Conservation (phyloP, 1,140 invertebrate genomes). For the Sarcophaga bullata region DNA sequence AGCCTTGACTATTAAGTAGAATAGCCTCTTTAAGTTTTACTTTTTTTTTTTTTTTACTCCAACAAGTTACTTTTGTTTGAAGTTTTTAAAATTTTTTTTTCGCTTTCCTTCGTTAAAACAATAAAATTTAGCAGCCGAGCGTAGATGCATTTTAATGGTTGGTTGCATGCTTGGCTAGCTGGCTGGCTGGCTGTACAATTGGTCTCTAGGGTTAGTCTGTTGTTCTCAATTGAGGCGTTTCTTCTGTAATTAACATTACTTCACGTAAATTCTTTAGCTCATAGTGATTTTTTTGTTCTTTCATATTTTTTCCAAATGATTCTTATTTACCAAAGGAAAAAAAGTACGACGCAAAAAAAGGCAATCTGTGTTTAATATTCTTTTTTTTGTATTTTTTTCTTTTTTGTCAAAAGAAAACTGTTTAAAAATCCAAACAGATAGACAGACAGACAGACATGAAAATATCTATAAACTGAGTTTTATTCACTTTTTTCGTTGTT, state of each 20-base stretch:
- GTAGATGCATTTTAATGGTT: neutral
- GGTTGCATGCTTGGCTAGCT: neutral
- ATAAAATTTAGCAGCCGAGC: neutral
- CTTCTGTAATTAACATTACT: conserved; percentile 32
- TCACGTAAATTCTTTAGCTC: conserved; percentile 6
- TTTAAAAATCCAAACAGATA: neutral
- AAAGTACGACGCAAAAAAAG: too few species aligned
- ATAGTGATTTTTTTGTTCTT: neutral
- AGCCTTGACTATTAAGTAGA: neutral
- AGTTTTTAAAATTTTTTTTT: too few species aligned
- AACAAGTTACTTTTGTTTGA: too few species aligned
- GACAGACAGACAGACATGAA: too few species aligned
- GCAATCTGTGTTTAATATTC: neutral
- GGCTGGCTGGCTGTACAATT: neutral
- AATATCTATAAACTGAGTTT: too few species aligned
- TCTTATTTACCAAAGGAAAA: too few species aligned
- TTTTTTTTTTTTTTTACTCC: too few species aligned
- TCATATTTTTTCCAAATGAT: too few species aligned
- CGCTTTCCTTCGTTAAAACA: neutral
- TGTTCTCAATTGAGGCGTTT: neutral
- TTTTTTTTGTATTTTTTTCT: neutral
- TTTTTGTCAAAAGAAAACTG: neutral
- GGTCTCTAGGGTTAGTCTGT: neutral
- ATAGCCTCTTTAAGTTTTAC: neutral
- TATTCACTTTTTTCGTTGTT: neutral